Evolutionary conservation across 2,797 vertebrate genomes (phyloP).

Genomic region (Chelon labrosus): DNA sequence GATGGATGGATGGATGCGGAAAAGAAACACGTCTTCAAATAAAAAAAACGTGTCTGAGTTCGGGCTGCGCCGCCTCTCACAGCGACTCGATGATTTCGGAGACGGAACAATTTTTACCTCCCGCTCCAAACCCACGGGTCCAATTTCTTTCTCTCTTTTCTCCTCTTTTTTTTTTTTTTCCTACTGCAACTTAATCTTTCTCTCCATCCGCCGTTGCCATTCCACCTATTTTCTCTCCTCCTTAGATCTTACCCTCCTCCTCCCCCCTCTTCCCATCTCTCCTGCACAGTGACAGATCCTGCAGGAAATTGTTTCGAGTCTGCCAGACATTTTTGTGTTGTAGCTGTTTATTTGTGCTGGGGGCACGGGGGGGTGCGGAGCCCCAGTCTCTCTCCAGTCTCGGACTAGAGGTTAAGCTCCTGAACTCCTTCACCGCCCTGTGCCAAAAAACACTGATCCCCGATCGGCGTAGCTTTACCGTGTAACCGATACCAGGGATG

Average conservation of each 20-base stretch:
- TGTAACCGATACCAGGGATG: conserved; percentile 75
- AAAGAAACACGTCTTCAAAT: conserved; percentile 67
- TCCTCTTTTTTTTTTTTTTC: conserved; percentile 26
- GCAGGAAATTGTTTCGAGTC: conserved; percentile 83
- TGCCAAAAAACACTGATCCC: conserved; percentile 71
- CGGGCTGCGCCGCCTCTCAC: conserved; percentile 31
- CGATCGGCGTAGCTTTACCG: conserved; percentile 70
- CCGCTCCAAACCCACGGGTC: conserved; percentile 54
- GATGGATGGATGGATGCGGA: conserved; percentile 57
- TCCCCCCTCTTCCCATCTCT: conserved; percentile 45
- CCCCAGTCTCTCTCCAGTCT: conserved; percentile 36
- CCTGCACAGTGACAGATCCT: conserved; percentile 78
- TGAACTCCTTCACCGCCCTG: conserved; percentile 52
- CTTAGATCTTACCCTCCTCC: conserved; percentile 42
- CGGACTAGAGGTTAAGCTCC: conserved; percentile 73
- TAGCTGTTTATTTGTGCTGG: conserved; percentile 81
- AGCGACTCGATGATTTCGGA: conserved; percentile 53
- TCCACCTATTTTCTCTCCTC: conserved; percentile 62
- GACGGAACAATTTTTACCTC: conserved; percentile 40
- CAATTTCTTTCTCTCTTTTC: conserved; percentile 50
- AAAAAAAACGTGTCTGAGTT: conserved; percentile 57
- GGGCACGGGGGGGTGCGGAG: conserved; percentile 40
- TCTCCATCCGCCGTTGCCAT: conserved; percentile 50
- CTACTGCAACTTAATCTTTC: conserved; percentile 65
- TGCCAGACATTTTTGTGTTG: conserved; percentile 76